Evolutionary conservation across 2,113 vertebrate species (phyloP).

Genomic region (Terrapene triunguis): DNA sequence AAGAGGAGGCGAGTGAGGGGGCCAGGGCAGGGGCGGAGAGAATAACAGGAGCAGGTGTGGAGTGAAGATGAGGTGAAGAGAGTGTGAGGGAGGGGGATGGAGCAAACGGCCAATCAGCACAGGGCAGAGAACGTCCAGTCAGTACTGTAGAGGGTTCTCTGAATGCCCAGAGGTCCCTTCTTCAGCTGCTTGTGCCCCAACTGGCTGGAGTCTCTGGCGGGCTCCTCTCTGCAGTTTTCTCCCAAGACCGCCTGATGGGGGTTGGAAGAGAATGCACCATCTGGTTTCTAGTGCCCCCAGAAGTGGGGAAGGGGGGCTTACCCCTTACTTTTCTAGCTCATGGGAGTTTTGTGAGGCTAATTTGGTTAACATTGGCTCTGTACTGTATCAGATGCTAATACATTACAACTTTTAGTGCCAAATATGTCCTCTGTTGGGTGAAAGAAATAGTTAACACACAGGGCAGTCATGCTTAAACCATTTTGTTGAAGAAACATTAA

Average conservation of each 20-base stretch:
- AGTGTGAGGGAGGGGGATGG: neutral
- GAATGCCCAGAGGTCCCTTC: neutral
- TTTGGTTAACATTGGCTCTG: constrained; percentile 14
- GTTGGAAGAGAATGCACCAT: neutral
- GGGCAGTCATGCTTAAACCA: constrained; percentile 1
- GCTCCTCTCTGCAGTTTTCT: neutral
- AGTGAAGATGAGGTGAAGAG: neutral
- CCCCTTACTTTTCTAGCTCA: neutral
- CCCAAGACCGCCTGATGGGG: neutral
- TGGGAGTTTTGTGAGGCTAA: neutral
- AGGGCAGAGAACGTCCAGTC: neutral
- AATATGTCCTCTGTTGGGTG: neutral
- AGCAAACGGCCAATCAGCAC: neutral
- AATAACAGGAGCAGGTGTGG: neutral
- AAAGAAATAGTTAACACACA: constrained; percentile 12
- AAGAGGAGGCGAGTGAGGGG: neutral
- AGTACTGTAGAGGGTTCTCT: neutral
- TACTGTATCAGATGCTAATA: constrained; percentile 25
- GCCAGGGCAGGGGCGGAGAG: neutral
- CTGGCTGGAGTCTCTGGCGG: neutral
- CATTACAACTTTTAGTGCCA: neutral
- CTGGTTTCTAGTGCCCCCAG: neutral
- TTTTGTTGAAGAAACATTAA: neutral
- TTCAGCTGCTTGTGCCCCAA: neutral
- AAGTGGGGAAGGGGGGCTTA: neutral